A percentile compares a stretch with the other conserved stretches of the same genome.
phyloP scores from a whole-genome alignment of 2,888 invertebrate genomes.

The Diplolepis rosae region DNA sequence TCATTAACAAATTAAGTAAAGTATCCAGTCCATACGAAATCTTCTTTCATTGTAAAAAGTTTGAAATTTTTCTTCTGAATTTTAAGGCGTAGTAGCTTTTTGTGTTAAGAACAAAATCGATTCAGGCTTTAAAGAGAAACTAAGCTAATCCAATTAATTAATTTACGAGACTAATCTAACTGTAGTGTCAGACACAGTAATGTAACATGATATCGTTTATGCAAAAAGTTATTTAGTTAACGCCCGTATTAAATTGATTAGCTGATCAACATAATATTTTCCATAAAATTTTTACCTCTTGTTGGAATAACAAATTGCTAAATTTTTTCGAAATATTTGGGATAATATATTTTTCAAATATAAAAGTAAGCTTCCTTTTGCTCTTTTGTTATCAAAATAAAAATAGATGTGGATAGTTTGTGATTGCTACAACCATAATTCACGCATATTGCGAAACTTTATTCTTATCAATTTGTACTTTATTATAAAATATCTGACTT shows the following conservation, averaged over 20 bases:
- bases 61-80: not conserved
- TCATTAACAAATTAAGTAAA: not conserved
- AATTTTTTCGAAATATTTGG: no score
- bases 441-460: not conserved
- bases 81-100: not conserved
- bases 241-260: not conserved
- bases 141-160: conserved; percentile 1
- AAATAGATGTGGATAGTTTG: no score
- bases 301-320: not conserved
- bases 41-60: not conserved
- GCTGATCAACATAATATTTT: not conserved
- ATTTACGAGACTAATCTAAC: not conserved
- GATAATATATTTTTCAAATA: no score
- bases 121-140: not conserved
- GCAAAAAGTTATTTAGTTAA: not conserved
- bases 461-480: conserved; percentile 1
- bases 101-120: conserved; percentile 16
- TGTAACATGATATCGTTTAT: not conserved
- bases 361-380: no score
- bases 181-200: not conserved
- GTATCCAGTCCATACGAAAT: not conserved
- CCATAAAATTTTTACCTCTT: not conserved
- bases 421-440: no score
- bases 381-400: no score
- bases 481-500: no score